phyloP scores from a whole-genome alignment of 2,797 vertebrate species.

The Loriculus beryllinus region DNA sequence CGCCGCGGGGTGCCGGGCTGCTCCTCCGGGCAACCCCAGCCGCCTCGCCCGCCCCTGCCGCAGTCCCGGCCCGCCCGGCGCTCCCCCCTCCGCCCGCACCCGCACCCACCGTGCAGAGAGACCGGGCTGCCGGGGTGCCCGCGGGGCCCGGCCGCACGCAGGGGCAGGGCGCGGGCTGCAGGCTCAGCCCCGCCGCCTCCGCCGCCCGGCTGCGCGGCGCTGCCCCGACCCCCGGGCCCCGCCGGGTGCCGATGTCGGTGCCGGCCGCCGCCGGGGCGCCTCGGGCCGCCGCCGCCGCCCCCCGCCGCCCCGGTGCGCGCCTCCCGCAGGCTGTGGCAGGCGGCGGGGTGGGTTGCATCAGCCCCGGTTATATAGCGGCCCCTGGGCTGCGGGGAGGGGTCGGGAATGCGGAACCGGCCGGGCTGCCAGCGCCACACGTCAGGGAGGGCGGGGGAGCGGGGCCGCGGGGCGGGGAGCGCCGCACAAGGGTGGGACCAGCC shows the following conservation, averaged over 20 bases:
- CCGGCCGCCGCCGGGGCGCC: not conserved
- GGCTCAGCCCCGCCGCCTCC: conserved; percentile 23
- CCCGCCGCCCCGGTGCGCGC: conserved; percentile 61
- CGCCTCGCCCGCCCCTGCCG: not conserved
- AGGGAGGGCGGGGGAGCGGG: conserved; percentile 80
- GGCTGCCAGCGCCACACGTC: conserved; percentile 88
- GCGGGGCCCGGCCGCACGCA: conserved; percentile 34
- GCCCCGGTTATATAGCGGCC: conserved; percentile 90
- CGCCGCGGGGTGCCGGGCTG: not conserved
- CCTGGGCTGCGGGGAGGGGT: conserved; percentile 90
- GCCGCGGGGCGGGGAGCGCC: conserved; percentile 70
- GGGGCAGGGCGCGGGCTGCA: conserved; percentile 42
- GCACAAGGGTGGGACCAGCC: conserved; percentile 63
- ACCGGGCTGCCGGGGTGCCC: not conserved
- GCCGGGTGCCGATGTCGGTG: conserved; percentile 22
- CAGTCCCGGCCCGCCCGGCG: not conserved
- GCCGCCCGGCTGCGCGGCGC: conserved; percentile 44
- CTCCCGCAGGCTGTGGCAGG: conserved; percentile 77
- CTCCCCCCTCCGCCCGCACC: not conserved
- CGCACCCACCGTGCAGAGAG: conserved; percentile 69
- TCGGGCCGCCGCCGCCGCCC: not conserved
- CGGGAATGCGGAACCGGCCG: conserved; percentile 94
- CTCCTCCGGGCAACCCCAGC: not conserved
- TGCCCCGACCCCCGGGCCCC: conserved; percentile 61
- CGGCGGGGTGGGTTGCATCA: conserved; percentile 96